Base-by-base conservation (phyloP, 2,888 invertebrate species). In the Callyntrura sp. region DNA sequence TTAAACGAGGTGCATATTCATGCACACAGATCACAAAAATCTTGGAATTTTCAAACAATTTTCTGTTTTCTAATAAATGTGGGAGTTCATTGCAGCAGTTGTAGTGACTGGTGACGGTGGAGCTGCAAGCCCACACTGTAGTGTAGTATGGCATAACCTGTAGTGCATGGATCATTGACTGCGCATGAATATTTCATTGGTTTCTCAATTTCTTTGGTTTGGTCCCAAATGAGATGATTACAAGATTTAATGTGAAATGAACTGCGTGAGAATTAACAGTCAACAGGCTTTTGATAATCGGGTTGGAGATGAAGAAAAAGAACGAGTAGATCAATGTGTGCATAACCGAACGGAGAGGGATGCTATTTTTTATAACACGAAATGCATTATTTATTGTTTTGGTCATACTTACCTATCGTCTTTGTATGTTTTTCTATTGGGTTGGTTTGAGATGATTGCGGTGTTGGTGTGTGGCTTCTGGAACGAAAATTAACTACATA, bases 111-210 rank as follows among this genome's bases (percentile, higher is more conserved):
- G n/a, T n/a, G n/a, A n/a, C n/a, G n/a, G n/a, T n/a, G n/a, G n/a
- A n/a, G n/a, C n/a, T n/a, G n/a, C n/a, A n/a, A n/a, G n/a, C 85
- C 85, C 73, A 85, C 85, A 70, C 68, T 81, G 81, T 68, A 14
- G 68, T 20, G 5, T 28, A 28, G 2, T 8, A 28, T 20, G 60
- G 4, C 3, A 25, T 65, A 25, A 8, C 0, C 28, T 68, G n/a
- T n/a, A n/a, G n/a, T n/a, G n/a, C 76, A 20, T 73, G 79, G 79
- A 82, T 82, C 73, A 60, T 43, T 88, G 82, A 82, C 65, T 70
- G 68, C n/a, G n/a, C 86, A 81, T 87, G 28, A 70, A 82, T 60
- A 88, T 82, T 88, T 88, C 68, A 65, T 82, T 88, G 88, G 68
- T 88, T 88, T 88, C 78, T 78, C 85, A 85, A 76, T 82, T 51